Conservation (phyloP, 2,113 vertebrate species). For the Cavia porcellus region DNA sequence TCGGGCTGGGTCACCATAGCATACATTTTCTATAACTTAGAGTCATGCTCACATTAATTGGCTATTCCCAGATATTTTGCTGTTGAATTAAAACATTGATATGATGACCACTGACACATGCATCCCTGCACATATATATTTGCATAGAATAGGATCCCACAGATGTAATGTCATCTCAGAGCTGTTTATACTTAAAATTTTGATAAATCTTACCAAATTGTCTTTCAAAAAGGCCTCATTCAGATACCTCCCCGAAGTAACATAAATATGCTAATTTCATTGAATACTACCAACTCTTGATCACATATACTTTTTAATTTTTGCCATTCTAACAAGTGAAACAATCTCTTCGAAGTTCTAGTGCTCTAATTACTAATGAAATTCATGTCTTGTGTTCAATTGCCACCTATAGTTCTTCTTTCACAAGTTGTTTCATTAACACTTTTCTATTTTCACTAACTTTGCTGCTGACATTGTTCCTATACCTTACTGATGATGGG, state of each 20-base stretch:
- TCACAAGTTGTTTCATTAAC: not conserved
- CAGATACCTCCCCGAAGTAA: not conserved
- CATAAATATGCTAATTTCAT: not conserved
- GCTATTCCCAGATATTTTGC: not conserved
- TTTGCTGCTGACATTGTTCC: not conserved
- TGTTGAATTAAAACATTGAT: not conserved
- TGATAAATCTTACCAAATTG: not conserved
- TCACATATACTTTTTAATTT: not conserved
- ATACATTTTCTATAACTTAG: not conserved
- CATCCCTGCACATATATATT: not conserved
- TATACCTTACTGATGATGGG: not conserved
- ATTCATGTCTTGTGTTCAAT: not conserved
- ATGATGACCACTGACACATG: not conserved
- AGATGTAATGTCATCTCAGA: not conserved
- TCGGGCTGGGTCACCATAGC: not conserved
- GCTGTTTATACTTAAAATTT: not conserved
- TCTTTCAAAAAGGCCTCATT: not conserved
- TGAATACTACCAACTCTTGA: not conserved
- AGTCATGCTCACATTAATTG: not conserved
- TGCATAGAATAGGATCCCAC: not conserved
- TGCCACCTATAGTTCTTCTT: not conserved
- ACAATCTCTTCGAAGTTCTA: not conserved
- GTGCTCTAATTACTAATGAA: not conserved
- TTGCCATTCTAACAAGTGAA: not conserved
- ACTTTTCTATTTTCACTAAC: not conserved